Evolutionary conservation across 2,113 vertebrate species (phyloP).

Genomic region (Cnemophilus loriae): DNA sequence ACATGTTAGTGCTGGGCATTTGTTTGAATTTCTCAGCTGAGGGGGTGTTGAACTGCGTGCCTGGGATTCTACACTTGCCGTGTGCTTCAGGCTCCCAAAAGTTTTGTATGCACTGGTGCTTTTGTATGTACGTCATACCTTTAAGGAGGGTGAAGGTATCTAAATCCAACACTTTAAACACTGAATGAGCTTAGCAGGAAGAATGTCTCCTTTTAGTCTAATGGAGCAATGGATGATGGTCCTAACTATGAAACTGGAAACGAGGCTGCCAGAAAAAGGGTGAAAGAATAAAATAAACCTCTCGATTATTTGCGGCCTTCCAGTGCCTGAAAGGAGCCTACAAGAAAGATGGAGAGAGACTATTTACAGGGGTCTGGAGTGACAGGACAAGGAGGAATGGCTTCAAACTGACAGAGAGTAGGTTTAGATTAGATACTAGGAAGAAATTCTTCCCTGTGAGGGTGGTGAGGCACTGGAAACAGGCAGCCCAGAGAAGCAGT

Average conservation of each 20-base stretch:
- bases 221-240: not conserved
- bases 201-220: not conserved
- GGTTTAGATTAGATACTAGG: not conserved
- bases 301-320: accelerated
- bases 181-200: not conserved
- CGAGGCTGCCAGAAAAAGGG: not conserved
- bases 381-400: not conserved
- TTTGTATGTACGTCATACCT: not conserved
- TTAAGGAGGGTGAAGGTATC: not conserved
- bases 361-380: not conserved
- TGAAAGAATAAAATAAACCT: not conserved
- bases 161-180: not conserved
- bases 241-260: not conserved
- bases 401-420: not conserved
- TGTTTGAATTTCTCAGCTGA: not conserved
- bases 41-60: not conserved
- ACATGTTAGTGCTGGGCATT: not conserved
- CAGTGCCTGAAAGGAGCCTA: not conserved
- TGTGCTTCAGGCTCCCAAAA: not conserved
- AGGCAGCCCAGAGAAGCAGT: not conserved
- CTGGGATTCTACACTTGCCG: not conserved
- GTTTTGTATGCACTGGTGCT: not conserved
- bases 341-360: not conserved
- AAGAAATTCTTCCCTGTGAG: not conserved
- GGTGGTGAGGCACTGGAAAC: not conserved